These are phyloP conservation scores for Ceyx margarethae DNA, from an alignment of 2,113 vertebrate genomes.

Conservation along the genomic window DNA sequence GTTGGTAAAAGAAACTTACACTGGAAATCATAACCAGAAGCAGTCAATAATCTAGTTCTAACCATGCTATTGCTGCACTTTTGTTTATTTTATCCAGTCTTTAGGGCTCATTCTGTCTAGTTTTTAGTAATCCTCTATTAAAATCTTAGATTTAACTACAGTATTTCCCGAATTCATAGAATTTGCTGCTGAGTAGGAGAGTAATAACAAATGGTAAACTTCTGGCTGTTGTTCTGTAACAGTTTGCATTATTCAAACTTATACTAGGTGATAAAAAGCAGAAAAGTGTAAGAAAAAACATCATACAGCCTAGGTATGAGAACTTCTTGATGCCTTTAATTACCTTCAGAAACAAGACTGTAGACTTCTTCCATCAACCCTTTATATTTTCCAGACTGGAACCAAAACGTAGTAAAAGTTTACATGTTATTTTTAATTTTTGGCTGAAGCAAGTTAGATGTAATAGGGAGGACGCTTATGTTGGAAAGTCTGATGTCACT, in stretches of 20 bases:
- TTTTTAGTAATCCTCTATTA: neutral
- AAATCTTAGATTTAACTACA: neutral
- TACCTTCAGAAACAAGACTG: neutral
- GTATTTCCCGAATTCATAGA: neutral
- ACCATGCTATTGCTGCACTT: neutral
- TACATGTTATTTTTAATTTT: conserved; percentile 67
- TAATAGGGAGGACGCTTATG: conserved; percentile 49
- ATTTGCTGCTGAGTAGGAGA: neutral
- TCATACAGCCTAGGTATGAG: neutral
- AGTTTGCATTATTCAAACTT: neutral
- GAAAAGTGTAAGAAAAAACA: neutral
- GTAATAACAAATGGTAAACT: neutral
- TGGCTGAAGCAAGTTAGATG: conserved; percentile 58
- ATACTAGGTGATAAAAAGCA: neutral
- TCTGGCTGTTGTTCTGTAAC: neutral
- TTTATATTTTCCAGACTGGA: conserved; percentile 55
- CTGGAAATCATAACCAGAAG: neutral
- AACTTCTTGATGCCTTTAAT: neutral
- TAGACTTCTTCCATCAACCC: neutral
- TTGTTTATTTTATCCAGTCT: neutral
- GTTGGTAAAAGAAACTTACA: neutral
- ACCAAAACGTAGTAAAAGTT: conserved; percentile 36
- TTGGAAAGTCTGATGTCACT: conserved; percentile 76
- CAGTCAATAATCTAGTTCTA: neutral
- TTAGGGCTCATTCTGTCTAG: neutral